Evolutionary conservation across 2,113 vertebrate genomes (phyloP), one percentile per base, ranked within the genome.

Genomic region (Dendropsophus ebraccatus): DNA sequence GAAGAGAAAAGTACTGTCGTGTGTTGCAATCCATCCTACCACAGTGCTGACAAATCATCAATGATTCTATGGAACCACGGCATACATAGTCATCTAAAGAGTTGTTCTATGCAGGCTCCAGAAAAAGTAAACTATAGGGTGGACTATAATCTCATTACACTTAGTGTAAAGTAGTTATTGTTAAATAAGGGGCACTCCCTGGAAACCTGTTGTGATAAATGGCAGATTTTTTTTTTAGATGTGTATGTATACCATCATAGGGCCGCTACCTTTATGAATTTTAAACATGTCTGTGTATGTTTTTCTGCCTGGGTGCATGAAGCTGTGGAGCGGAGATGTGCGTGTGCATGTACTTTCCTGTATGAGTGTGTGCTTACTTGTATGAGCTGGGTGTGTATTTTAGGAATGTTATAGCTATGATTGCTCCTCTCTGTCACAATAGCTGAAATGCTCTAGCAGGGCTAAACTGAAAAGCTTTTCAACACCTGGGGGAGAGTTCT

Each of bases 381-480:
- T 87, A 69, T 87, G 50, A 74, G 73, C 45, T 87, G 77, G 85
- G 85, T 81, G 85, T 87, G 85, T 81, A 54, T 73, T 81, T 81
- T 50, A 74, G 85, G 85, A 87, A 87, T 87, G 85, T 73, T 81
- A 49, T 74, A 86, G 82, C 50, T 60, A 74, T 5, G 52, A 80
- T 80, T 80, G 75, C 47, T 87, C 78, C 78, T 49, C 85, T 81
- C 78, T 30, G 77, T 81, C 77, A 87, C 85, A 87, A 87, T 87
- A 87, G 85, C 52, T 81, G 78, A 87, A 87, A 87, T 81, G 85
- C 78, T 87, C 41, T 9, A 81, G 78, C 85, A 81, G 73, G 52
- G 67, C 77, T 87, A 74, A 87, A 79, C 85, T 81, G 69, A 87
- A 74, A 87, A 74, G 78, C 85, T 87, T 87, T 87, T 87, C 85